These are phyloP conservation scores for Pachliopta kotzebuea DNA, from an alignment of 2,888 invertebrate genomes.

Conservation along the genomic window DNA sequence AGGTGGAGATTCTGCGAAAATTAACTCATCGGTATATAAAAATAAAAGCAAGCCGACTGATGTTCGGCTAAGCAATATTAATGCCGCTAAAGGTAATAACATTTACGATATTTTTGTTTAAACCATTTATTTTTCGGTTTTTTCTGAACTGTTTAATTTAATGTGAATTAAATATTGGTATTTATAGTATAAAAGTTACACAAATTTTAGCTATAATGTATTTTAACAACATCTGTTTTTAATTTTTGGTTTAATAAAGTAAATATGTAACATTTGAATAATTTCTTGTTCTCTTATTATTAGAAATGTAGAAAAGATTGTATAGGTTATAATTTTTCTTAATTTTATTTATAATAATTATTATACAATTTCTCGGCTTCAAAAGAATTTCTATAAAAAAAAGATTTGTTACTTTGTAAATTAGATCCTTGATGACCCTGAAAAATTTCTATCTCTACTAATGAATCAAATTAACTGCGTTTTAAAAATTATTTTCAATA, in stretches of 20 bases:
- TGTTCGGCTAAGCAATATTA: slow-evolving; percentile 96
- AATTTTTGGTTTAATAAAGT: slow-evolving; percentile 3
- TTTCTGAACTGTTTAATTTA: not conserved
- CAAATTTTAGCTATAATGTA: not conserved
- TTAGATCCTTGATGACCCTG: too few species aligned
- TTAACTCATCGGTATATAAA: slow-evolving; percentile 85
- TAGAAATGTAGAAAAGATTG: not conserved
- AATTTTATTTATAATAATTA: not conserved
- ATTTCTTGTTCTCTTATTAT: not conserved
- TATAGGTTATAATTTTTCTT: not conserved
- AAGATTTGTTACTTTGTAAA: too few species aligned
- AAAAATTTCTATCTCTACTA: too few species aligned
- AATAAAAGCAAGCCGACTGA: slow-evolving; percentile 97
- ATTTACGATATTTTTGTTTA: not conserved
- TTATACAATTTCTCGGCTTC: not conserved
- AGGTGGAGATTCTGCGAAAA: slow-evolving; percentile 70
- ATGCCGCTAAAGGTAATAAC: slow-evolving; percentile 95
- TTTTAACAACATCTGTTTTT: slow-evolving; percentile 13
- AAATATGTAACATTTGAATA: not conserved
- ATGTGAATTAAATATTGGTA: not conserved
- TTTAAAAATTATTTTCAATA: too few species aligned
- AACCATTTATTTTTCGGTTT: not conserved
- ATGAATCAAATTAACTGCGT: too few species aligned
- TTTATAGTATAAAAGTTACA: not conserved
- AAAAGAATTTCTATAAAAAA: too few species aligned